A percentile compares a stretch with the other conserved stretches of the same genome.
Conservation (phyloP, 1,140 invertebrate genomes). For the Ceratitis capitata region DNA sequence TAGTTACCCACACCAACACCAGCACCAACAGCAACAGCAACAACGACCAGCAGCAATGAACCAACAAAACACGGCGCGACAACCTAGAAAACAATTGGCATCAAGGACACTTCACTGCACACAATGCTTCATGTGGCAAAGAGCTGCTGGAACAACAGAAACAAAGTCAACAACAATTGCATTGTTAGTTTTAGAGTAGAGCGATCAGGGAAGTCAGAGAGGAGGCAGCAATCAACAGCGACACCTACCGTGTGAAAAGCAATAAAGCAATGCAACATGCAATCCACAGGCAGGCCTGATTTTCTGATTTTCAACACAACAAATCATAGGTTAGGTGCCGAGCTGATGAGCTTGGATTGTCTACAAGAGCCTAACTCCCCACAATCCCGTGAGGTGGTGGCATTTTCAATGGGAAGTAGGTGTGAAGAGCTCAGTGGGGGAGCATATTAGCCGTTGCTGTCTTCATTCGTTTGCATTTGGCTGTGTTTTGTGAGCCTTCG, state of each 20-base stretch:
- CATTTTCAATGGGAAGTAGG: too few species aligned
- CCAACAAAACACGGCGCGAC: slow-evolving; percentile 9
- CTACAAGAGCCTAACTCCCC: too few species aligned
- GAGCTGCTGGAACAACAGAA: background rate
- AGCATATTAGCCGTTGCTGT: background rate
- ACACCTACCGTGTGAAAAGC: slow-evolving; percentile 15
- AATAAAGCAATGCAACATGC: background rate
- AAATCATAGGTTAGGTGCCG: background rate
- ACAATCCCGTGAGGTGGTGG: too few species aligned
- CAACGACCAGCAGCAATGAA: background rate
- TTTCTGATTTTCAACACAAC: background rate
- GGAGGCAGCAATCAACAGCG: slow-evolving; percentile 16
- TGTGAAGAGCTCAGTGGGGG: background rate
- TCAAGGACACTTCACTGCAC: background rate
- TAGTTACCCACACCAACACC: background rate
- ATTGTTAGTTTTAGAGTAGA: background rate
- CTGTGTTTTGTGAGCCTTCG: background rate
- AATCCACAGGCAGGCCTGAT: background rate
- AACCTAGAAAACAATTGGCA: slow-evolving; percentile 33
- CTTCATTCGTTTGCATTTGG: background rate
- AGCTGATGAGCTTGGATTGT: background rate
- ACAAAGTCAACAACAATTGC: background rate
- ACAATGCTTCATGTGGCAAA: background rate
- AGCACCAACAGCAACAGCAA: background rate
- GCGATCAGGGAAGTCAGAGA: background rate